Evolutionary conservation across 37 sponge, comb jelly and placozoan genomes (phyloP), one percentile per base, ranked within the genome.

Genomic region (Cliona cf. orientalis): DNA sequence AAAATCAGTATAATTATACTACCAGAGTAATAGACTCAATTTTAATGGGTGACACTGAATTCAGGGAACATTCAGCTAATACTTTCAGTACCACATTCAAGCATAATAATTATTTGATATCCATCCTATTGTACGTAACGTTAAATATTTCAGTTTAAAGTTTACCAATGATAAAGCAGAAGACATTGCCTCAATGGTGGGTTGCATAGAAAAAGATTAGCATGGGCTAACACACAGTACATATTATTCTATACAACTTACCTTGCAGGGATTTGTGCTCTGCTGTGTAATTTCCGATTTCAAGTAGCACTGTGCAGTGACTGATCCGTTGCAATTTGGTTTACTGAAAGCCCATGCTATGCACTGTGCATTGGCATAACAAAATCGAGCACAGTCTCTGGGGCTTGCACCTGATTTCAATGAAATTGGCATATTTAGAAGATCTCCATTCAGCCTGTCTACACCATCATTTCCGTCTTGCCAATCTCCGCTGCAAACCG

Each of bases 401-500:
- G 82, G 71, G 23, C 31, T 32, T 21, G 79, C 25, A 11, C 46
- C 46, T 44, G 38, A 32, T 5, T 72, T 35, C 29, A 82, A 32
- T 14, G 55, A 3, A 31, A 87, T 56, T 3, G 87, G 87, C 79
- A 83, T 78, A 58, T 63, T 45, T 11, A 75, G 69, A 2, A 91
- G 58, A 37, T 91, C 92, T 58, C 87, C 87, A 29, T 44, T n/a
- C 0, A 59, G 75, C 22, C 92, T 61, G 61, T 91, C 92, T 19
- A 91, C 87, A 0, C 92, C 87, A 57, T 71, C 80, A 72, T 91
- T 76, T 12, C 92, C 92, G 58, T 91, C 87, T 26, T 75, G 37
- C 86, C 84, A 85, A 37, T 58, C 72, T n/a, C 66, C 80, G 2
- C 44, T 57, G n/a, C n/a, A n/a, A n/a, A n/a, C n/a, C n/a, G n/a